These are phyloP conservation scores for Drosophila maculinotata DNA, from an alignment of 2,888 invertebrate species.

Conservation along the genomic window DNA sequence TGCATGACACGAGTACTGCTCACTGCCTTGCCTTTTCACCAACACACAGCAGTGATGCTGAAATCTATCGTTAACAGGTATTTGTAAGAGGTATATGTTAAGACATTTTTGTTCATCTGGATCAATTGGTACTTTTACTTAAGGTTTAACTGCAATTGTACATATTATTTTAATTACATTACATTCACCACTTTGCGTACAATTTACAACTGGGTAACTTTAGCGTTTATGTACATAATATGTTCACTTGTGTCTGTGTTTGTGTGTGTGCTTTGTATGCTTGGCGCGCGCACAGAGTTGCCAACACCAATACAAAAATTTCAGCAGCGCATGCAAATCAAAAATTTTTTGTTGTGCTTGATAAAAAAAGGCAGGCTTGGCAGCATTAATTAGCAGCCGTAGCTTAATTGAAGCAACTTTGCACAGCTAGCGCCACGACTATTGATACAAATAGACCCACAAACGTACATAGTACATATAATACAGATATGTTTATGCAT, in stretches of 20 bases:
- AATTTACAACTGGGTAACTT: constrained; percentile 46
- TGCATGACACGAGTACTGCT: constrained; percentile 24
- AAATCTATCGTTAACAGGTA: neutral
- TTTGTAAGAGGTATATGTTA: neutral
- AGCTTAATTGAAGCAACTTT: constrained; percentile 48
- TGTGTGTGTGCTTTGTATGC: constrained; percentile 59
- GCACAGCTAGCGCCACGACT: constrained; percentile 29
- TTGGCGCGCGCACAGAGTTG: constrained; percentile 70
- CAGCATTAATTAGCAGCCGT: constrained; percentile 46
- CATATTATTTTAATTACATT: neutral
- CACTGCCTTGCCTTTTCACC: constrained; percentile 8
- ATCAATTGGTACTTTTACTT: neutral
- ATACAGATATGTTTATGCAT: constrained; percentile 6
- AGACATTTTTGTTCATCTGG: neutral
- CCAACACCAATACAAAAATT: constrained; percentile 49
- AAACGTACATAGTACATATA: constrained; percentile 4
- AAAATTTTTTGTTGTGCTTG: constrained; percentile 42
- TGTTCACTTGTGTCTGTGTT: constrained; percentile 7
- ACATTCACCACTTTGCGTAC: neutral
- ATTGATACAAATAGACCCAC: constrained; percentile 39
- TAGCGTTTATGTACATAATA: constrained; percentile 14
- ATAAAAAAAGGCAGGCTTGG: constrained; percentile 45
- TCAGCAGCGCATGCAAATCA: constrained; percentile 46
- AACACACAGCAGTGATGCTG: neutral
- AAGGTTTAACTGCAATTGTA: neutral